Percentiles rank a stretch among this genome's conserved stretches.
Conservation (phyloP, 2,888 invertebrate species). For the Tricholauxania praeusta region DNA sequence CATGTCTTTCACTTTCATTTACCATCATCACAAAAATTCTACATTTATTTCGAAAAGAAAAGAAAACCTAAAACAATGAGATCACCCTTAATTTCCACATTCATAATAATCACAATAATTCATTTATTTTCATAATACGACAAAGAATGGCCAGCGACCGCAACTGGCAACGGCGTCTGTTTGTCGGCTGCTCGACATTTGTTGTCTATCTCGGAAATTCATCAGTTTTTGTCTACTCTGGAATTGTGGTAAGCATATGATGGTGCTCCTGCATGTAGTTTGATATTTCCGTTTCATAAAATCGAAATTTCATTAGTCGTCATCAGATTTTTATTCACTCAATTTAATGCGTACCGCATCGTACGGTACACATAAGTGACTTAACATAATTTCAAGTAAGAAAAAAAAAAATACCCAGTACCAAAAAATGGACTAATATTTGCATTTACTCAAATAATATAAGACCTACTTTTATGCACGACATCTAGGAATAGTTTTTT, state of each 20-base stretch:
- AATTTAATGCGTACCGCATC: not conserved
- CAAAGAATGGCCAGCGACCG: constrained; percentile 14
- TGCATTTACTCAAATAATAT: too few species aligned
- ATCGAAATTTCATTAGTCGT: constrained; percentile 11
- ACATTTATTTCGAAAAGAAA: too few species aligned
- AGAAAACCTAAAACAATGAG: not conserved
- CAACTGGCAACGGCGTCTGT: not conserved
- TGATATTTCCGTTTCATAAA: constrained; percentile 18
- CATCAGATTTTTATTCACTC: not conserved
- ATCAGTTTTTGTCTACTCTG: constrained; percentile 11
- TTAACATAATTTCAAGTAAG: too few species aligned
- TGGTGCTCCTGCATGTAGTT: too few species aligned
- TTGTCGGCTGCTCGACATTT: not conserved
- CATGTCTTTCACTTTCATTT: not conserved
- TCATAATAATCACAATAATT: constrained; percentile 26
- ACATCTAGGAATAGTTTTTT: too few species aligned
- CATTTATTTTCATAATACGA: constrained; percentile 21
- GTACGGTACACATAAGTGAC: too few species aligned
- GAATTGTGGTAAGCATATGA: not conserved
- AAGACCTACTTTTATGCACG: too few species aligned
- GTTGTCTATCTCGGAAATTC: constrained; percentile 13
- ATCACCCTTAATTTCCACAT: constrained; percentile 14
- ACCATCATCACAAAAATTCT: not conserved
- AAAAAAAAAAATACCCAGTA: too few species aligned
- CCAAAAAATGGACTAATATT: too few species aligned